phyloP scores from a whole-genome alignment of 2,797 vertebrate genomes.

The Xiphophorus birchmanni region DNA sequence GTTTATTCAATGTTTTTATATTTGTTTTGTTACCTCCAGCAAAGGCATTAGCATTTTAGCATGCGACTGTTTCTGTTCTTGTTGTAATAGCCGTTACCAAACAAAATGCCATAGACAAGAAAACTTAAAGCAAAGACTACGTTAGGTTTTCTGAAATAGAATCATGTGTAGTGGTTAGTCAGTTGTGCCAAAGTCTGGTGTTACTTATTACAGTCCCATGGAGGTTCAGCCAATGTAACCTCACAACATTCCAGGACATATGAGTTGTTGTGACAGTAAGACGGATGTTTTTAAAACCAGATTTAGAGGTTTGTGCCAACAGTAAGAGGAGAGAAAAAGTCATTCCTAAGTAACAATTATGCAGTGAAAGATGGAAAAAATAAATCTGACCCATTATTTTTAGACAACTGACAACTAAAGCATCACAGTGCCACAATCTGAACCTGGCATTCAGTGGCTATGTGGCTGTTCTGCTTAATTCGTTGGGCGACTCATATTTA shows the following conservation, averaged over 20 bases:
- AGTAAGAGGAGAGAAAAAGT: background rate
- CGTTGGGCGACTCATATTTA: slow-evolving; percentile 1
- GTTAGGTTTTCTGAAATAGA: background rate
- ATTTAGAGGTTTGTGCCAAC: background rate
- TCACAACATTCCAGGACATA: background rate
- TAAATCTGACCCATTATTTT: background rate
- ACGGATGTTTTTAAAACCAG: background rate
- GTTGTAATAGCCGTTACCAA: background rate
- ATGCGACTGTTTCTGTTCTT: background rate
- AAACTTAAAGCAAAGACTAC: background rate
- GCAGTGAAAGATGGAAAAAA: background rate
- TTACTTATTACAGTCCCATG: background rate
- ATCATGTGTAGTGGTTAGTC: background rate
- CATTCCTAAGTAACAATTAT: background rate
- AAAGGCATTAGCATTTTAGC: background rate
- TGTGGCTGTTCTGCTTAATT: background rate
- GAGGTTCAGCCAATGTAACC: background rate
- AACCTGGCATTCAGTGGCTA: background rate
- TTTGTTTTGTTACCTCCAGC: background rate
- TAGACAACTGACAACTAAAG: background rate
- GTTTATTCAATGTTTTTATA: slow-evolving; percentile 20
- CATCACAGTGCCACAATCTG: background rate
- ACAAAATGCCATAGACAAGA: background rate
- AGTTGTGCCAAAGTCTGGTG: background rate
- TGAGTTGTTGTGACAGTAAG: background rate